phyloP scores from a whole-genome alignment of 1,140 invertebrate species.

The Meteorus sp. region DNA sequence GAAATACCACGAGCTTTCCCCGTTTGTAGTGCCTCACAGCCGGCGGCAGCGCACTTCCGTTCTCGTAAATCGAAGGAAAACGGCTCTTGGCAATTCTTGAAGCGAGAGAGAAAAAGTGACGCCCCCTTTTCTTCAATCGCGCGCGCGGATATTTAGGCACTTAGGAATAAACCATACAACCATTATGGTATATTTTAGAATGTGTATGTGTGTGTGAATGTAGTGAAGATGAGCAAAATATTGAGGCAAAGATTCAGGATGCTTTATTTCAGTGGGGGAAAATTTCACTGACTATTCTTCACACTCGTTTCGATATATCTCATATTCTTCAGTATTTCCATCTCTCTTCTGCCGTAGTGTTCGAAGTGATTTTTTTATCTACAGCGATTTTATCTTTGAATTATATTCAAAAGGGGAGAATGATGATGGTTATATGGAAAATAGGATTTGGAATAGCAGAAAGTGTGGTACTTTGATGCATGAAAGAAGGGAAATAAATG shows the following conservation, averaged over 20 bases:
- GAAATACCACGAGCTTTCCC: conserved; percentile 14
- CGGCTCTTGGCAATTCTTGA: conserved; percentile 22
- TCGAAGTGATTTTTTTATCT: too few species aligned
- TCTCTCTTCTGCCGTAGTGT: background rate
- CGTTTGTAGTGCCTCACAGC: conserved; percentile 17
- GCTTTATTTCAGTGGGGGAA: conserved; percentile 16
- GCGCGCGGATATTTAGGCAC: conserved; percentile 20
- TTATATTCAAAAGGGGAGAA: too few species aligned
- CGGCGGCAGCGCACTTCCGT: conserved; percentile 15
- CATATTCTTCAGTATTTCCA: background rate
- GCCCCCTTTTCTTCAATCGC: conserved; percentile 10
- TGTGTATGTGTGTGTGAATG: too few species aligned
- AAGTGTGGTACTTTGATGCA: too few species aligned
- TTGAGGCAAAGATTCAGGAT: conserved; percentile 13
- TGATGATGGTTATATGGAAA: too few species aligned
- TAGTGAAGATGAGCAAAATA: conserved; percentile 17
- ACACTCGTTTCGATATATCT: background rate
- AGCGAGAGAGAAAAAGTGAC: conserved; percentile 5
- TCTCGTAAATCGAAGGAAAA: conserved; percentile 26
- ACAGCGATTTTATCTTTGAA: too few species aligned
- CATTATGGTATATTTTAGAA: background rate
- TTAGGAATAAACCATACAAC: conserved; percentile 22
- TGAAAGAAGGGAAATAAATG: too few species aligned
- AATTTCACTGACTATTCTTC: too few species aligned
- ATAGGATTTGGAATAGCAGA: too few species aligned